Evolutionary conservation across 2,888 invertebrate species (phyloP).

Genomic region (Hirtodrosophila trivittata): DNA sequence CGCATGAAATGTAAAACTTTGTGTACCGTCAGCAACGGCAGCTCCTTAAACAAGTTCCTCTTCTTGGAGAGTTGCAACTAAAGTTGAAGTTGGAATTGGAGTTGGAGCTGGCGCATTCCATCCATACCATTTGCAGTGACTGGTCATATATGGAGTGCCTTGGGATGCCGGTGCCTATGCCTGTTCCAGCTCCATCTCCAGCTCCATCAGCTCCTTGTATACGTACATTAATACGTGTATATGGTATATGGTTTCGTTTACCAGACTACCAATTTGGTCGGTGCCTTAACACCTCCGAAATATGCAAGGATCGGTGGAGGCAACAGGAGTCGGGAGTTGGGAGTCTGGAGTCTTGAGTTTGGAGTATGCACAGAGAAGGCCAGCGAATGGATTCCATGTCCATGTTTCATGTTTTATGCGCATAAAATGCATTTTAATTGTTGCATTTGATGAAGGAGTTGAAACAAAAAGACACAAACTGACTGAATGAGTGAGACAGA

Average conservation of each 20-base stretch:
- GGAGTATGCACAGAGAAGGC: constrained; percentile 5
- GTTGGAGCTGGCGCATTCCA: constrained; percentile 51
- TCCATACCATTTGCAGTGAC: constrained; percentile 60
- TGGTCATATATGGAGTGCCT: constrained; percentile 70
- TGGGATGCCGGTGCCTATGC: constrained; percentile 64
- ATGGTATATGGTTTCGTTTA: constrained; percentile 62
- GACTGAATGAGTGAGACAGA: too few relatives aligned
- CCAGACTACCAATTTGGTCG: constrained; percentile 69
- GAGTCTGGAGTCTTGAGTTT: background rate
- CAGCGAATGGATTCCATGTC: constrained; percentile 50
- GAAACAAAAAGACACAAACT: background rate
- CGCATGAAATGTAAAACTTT: constrained; percentile 61
- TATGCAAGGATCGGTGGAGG: constrained; percentile 50
- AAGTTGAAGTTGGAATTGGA: constrained; percentile 21
- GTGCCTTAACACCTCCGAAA: constrained; percentile 70
- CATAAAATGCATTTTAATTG: constrained; percentile 66
- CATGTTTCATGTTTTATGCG: constrained; percentile 66
- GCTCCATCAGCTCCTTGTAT: too few relatives aligned
- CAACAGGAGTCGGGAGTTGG: background rate
- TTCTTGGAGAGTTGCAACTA: constrained; percentile 15
- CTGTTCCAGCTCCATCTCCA: background rate
- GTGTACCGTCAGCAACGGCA: constrained; percentile 47
- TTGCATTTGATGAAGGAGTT: constrained; percentile 41
- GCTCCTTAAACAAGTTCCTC: constrained; percentile 74
- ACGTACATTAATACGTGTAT: background rate